Evolutionary conservation across 1,140 invertebrate species (phyloP).

Genomic region (Macrocentrus cingulum): DNA sequence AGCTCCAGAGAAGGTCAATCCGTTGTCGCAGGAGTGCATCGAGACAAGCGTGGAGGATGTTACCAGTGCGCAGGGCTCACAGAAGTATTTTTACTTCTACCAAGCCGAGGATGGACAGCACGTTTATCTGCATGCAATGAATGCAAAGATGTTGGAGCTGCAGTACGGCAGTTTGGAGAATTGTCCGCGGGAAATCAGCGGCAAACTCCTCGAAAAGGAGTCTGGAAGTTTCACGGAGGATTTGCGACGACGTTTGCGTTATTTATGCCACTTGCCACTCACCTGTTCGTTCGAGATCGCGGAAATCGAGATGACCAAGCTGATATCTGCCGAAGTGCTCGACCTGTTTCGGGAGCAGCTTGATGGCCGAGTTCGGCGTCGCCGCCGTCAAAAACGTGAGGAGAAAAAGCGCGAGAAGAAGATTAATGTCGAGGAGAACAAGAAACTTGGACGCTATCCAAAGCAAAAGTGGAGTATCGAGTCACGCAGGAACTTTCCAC

Average conservation of each 20-base stretch:
- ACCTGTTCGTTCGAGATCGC: conserved; percentile 88
- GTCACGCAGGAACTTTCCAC: conserved; percentile 69
- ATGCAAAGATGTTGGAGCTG: conserved; percentile 85
- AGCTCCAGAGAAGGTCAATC: neutral
- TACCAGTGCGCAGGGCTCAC: neutral
- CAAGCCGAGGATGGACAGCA: conserved; percentile 90
- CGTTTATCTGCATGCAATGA: conserved; percentile 88
- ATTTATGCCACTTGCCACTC: conserved; percentile 85
- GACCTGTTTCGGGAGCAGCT: conserved; percentile 71
- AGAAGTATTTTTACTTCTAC: conserved; percentile 82
- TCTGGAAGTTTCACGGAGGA: conserved; percentile 81
- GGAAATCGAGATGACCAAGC: conserved; percentile 76
- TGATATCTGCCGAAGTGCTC: conserved; percentile 70
- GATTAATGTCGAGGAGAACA: conserved; percentile 72
- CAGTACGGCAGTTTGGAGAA: conserved; percentile 81
- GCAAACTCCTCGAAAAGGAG: conserved; percentile 81
- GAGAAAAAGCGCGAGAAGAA: conserved; percentile 72
- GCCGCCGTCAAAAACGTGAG: conserved; percentile 67
- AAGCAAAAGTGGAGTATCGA: conserved; percentile 63
- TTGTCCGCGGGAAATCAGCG: conserved; percentile 73
- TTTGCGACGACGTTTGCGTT: conserved; percentile 74
- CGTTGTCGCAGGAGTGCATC: no score
- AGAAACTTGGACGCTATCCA: conserved; percentile 67
- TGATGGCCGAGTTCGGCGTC: conserved; percentile 63
- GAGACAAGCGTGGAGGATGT: neutral